Conservation (phyloP, 2,888 invertebrate genomes). For the Phortica okadai region DNA sequence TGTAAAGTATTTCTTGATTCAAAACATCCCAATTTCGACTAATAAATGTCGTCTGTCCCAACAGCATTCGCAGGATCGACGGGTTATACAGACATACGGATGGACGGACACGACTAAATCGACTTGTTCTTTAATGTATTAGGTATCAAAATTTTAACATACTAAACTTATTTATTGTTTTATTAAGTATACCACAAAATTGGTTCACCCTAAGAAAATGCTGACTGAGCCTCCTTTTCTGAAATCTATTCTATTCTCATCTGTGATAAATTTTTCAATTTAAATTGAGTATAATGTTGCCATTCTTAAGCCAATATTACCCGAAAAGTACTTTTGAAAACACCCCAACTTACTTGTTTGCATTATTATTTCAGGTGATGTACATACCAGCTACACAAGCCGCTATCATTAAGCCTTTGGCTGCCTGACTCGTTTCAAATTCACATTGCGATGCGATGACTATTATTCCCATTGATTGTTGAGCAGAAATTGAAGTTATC, state of each 20-base stretch:
- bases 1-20: too few species aligned
- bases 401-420: slow-evolving; percentile 73
- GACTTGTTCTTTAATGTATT: too few species aligned
- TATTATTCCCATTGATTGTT: slow-evolving; percentile 66
- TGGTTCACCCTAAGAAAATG: too few species aligned
- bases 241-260: too few species aligned
- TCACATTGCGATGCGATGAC: slow-evolving; percentile 70
- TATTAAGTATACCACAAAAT: too few species aligned
- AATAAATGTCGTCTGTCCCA: too few species aligned
- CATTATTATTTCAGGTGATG: neutral
- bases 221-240: too few species aligned
- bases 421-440: slow-evolving; percentile 64
- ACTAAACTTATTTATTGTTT: too few species aligned
- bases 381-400: slow-evolving; percentile 66
- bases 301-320: neutral
- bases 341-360: neutral
- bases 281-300: neutral
- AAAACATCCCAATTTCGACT: too few species aligned
- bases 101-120: slow-evolving; percentile 23
- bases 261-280: too few species aligned
- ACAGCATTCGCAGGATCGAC: too few species aligned
- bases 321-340: neutral
- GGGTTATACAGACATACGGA: neutral
- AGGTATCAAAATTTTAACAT: too few species aligned
- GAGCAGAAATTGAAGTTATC: slow-evolving; percentile 64